Evolutionary conservation across 2,113 vertebrate species (phyloP).

Genomic region (Bubo blakistoni): DNA sequence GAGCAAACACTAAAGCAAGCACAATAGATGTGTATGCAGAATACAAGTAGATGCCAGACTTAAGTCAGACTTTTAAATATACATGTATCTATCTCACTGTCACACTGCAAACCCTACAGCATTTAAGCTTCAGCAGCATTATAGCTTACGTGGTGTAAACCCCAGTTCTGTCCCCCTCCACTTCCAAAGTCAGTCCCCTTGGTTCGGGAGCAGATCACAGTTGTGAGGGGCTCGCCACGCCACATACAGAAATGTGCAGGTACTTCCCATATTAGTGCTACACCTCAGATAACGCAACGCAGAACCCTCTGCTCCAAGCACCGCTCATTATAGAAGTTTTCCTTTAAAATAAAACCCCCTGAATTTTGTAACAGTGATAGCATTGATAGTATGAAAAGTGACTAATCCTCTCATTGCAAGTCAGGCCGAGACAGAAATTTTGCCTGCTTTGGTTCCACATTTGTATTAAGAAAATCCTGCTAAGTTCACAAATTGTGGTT

Average conservation of each 20-base stretch:
- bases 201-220: not conserved
- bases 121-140: not conserved
- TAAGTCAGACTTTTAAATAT: not conserved
- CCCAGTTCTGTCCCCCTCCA: not conserved
- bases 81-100: not conserved
- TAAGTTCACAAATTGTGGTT: not conserved
- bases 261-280: not conserved
- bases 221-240: not conserved
- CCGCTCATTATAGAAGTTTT: not conserved
- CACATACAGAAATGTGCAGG: fast-evolving
- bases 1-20: not conserved
- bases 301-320: not conserved
- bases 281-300: fast-evolving
- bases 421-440: not conserved
- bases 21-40: not conserved
- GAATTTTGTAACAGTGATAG: fast-evolving
- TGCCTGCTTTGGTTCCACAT: not conserved
- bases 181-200: not conserved
- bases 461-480: not conserved
- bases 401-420: not conserved
- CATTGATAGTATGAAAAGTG: not conserved
- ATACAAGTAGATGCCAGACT: not conserved
- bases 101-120: not conserved
- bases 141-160: not conserved
- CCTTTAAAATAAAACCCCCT: not conserved